Evolutionary conservation across 1,140 invertebrate species (phyloP), one percentile per base, ranked within the genome.

Genomic region (Battus philenor): DNA sequence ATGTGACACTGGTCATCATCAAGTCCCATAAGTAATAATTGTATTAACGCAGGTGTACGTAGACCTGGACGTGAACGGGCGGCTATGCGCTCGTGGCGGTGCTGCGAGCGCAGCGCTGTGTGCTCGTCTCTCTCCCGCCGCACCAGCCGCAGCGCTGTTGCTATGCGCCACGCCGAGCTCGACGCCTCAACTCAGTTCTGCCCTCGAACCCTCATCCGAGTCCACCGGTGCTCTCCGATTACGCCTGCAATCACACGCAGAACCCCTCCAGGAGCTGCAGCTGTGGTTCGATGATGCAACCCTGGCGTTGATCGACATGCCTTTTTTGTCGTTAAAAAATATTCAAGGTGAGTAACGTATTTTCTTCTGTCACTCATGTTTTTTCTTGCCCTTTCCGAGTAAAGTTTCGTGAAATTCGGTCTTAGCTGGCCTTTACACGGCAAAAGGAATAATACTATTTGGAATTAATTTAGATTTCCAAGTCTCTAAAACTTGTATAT

Each of bases 241-340:
- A 44, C 58, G 62, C 10, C 49, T 62, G 17, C 52, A 39, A 18
- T 49, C 50, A 9, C 61, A 60, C 31, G 47, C 52, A 17, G 44
- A 61, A 29, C 68, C 72, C 20, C 55, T 57, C 30, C 59, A 54
- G 10, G 66, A 69, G 22, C 52, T 72, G 29, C 47, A 89, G 5
- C 86, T 95, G 49, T 98, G 96, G 96, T 96, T 96, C 69, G 90
- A 91, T 0, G 91, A 93, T 30, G 90, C 91, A 41, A 75, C 95
- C 22, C 84, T 95, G 0, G 88, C 90, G 88, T 82, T 91, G 12
- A 81, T 94, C 44, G 90, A 90, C 29, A 91, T 94, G 63, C 95
- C 95, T 0, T 94, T 95, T 66, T 86, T 98, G 2, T 92, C 90
- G 3, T 93, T 94, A 0, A 69, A 85, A 0, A 94, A 97, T 62